These are phyloP conservation scores for Lycocorax pyrrhopterus DNA, from an alignment of 2,113 vertebrate species.

Conservation along the genomic window DNA sequence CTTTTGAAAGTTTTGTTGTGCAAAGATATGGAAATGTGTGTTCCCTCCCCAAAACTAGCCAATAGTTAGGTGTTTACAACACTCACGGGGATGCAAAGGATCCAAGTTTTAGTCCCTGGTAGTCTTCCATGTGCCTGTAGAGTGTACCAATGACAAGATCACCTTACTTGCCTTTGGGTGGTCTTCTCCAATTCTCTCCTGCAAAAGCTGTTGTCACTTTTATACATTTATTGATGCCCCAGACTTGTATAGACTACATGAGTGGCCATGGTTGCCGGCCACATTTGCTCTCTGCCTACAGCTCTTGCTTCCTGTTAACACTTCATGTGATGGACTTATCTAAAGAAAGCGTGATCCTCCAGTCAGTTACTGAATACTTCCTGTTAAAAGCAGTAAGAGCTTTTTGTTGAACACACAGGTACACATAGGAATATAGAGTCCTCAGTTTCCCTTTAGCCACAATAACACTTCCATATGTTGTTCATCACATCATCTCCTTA, in stretches of 20 bases:
- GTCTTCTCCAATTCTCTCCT: neutral
- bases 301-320: neutral
- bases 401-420: neutral
- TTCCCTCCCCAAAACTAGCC: constrained; percentile 41
- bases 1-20: constrained; percentile 24
- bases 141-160: neutral
- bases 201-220: neutral
- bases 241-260: neutral
- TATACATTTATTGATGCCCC: neutral
- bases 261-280: neutral
- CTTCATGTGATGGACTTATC: neutral
- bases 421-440: neutral
- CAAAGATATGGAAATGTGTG: neutral
- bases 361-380: neutral
- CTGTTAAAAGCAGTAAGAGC: neutral
- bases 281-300: neutral
- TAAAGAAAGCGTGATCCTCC: neutral
- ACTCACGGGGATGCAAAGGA: neutral
- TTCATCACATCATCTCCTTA: neutral
- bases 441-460: neutral
- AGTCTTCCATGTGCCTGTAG: neutral
- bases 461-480: neutral
- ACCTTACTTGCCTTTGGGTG: neutral
- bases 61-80: constrained; percentile 5
- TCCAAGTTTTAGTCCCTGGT: neutral